A percentile compares a stretch with the other conserved stretches of the same genome.
Conservation (phyloP, 2,797 vertebrate genomes). For the Malurus leucopterus region DNA sequence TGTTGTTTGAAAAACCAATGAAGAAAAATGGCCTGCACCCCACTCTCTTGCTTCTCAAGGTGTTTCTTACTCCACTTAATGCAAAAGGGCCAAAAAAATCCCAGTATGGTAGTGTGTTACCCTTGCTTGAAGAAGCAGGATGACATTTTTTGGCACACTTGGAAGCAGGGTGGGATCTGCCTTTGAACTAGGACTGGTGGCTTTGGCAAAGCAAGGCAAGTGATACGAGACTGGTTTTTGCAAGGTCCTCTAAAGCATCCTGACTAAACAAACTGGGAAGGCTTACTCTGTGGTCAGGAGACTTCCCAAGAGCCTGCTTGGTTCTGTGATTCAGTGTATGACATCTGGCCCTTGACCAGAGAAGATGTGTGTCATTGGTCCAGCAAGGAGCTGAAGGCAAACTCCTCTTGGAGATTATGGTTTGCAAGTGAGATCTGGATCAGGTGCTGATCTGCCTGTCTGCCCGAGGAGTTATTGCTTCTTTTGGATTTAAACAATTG, state of each 20-base stretch:
- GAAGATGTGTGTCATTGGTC: neutral
- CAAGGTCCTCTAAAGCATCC: neutral
- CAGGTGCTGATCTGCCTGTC: neutral
- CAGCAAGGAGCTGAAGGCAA: neutral
- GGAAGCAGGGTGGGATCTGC: neutral
- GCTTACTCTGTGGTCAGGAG: neutral
- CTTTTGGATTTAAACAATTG: neutral
- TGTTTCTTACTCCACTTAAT: neutral
- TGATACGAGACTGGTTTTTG: neutral
- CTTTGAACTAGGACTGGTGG: neutral
- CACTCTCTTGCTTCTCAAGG: neutral
- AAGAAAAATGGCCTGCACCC: neutral
- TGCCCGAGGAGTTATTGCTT: neutral
- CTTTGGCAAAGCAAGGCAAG: neutral
- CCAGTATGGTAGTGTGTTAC: neutral
- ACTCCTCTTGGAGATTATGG: neutral
- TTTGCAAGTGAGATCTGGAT: neutral
- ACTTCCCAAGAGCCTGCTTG: neutral
- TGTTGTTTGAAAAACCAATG: neutral
- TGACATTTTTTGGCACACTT: neutral
- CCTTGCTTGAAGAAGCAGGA: neutral
- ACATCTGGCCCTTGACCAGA: neutral
- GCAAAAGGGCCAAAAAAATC: neutral
- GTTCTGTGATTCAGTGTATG: neutral
- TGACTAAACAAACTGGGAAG: neutral